These are phyloP conservation scores for Hippoglossus hippoglossus DNA, from an alignment of 2,797 vertebrate species.

Conservation along the genomic window DNA sequence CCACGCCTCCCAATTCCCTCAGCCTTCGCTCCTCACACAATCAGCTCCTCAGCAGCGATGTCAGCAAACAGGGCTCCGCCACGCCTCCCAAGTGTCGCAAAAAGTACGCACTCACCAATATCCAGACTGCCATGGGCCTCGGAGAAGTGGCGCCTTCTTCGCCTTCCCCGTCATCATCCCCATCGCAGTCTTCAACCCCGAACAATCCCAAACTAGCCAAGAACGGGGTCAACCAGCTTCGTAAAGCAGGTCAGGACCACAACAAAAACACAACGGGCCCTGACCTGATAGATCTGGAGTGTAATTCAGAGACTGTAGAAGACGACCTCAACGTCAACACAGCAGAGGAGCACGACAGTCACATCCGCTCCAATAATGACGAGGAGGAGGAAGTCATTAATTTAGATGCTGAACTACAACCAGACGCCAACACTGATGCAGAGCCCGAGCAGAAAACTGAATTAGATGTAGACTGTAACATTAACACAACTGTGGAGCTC, in stretches of 20 bases:
- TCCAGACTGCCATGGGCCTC: constrained; percentile 96
- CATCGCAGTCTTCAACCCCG: constrained; percentile 69
- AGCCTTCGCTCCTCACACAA: constrained; percentile 96
- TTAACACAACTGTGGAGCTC: constrained; percentile 45
- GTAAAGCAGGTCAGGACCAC: constrained; percentile 93
- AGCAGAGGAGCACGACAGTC: constrained; percentile 48
- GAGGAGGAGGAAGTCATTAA: constrained; percentile 82
- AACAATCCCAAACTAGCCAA: constrained; percentile 95
- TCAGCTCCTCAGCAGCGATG: constrained; percentile 91
- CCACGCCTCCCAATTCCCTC: constrained; percentile 92
- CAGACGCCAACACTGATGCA: constrained; percentile 7
- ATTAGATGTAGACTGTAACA: constrained; percentile 61
- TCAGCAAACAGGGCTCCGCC: constrained; percentile 89
- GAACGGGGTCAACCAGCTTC: constrained; percentile 95
- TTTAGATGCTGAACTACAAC: constrained; percentile 37
- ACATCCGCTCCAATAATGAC: constrained; percentile 66
- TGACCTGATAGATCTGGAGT: constrained; percentile 46
- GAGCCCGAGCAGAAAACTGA: constrained; percentile 80
- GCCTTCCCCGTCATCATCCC: constrained; percentile 83
- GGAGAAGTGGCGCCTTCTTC: constrained; percentile 77
- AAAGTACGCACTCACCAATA: constrained; percentile 95
- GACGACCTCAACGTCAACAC: constrained; percentile 65
- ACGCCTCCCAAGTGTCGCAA: constrained; percentile 97
- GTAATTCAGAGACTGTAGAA: constrained; percentile 43
- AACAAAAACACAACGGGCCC: constrained; percentile 88